phyloP scores from a whole-genome alignment of 1,140 invertebrate genomes.

The Agrypnia vestita region DNA sequence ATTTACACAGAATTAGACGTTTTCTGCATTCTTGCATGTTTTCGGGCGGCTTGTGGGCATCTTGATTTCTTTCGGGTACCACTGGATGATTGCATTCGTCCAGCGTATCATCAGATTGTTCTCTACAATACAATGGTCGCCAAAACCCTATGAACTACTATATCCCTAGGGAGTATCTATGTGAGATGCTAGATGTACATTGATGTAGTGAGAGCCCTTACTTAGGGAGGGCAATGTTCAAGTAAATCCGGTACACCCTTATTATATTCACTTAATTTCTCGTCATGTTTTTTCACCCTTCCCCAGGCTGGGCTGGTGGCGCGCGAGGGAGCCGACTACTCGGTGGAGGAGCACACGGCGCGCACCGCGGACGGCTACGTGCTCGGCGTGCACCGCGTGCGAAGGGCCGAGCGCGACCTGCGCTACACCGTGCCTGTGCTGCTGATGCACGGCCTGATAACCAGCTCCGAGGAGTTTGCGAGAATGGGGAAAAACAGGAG shows the following conservation, averaged over 20 bases:
- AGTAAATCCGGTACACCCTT: not conserved
- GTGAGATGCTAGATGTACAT: no score
- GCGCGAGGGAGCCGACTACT: conserved; percentile 15
- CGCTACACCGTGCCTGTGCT: conserved; percentile 4
- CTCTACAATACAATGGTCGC: no score
- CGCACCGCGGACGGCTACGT: conserved; percentile 39
- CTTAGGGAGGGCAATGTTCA: not conserved
- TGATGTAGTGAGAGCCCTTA: no score
- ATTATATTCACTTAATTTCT: not conserved
- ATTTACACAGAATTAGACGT: no score
- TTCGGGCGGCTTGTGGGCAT: no score
- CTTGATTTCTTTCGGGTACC: no score
- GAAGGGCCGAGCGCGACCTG: not conserved
- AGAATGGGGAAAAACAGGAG: conserved; percentile 22
- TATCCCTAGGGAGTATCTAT: no score
- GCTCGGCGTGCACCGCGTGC: conserved; percentile 21
- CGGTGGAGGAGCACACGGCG: conserved; percentile 24
- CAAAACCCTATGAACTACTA: no score
- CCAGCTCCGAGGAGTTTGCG: conserved; percentile 23
- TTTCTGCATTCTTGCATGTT: no score
- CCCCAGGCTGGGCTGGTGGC: conserved; percentile 22
- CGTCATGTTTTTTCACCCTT: not conserved
- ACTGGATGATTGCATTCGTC: no score
- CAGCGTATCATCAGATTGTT: no score
- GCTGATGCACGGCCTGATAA: conserved; percentile 34